phyloP scores from a whole-genome alignment of 1,140 invertebrate species.

The Drosophila leontia region DNA sequence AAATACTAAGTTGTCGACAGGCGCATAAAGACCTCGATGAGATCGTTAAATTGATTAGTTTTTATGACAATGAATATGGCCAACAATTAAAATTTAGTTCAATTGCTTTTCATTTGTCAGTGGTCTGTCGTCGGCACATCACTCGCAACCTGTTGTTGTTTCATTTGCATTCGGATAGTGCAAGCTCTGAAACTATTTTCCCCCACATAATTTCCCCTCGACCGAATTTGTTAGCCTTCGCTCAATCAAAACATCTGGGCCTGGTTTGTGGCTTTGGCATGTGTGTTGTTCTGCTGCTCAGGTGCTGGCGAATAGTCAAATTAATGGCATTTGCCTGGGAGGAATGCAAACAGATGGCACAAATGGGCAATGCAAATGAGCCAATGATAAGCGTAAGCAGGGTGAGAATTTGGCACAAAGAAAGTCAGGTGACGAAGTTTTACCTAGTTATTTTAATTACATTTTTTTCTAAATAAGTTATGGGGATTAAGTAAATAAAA shows the following conservation, averaged over 20 bases:
- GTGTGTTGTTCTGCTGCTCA: slow-evolving; percentile 6
- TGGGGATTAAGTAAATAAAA: too few relatives aligned
- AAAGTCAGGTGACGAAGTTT: slow-evolving; percentile 13
- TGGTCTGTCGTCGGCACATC: slow-evolving; percentile 48
- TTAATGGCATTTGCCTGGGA: slow-evolving; percentile 21
- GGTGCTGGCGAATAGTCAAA: slow-evolving; percentile 24
- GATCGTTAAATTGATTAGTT: slow-evolving; percentile 61
- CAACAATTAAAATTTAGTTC: slow-evolving; percentile 79
- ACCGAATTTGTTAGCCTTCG: slow-evolving; percentile 1
- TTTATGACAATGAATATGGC: slow-evolving; percentile 66
- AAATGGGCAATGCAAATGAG: slow-evolving; percentile 25
- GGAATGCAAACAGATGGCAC: slow-evolving; percentile 27
- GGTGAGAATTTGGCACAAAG: slow-evolving; percentile 9
- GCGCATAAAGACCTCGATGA: slow-evolving; percentile 67
- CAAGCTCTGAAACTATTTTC: slow-evolving; percentile 8
- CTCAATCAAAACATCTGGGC: slow-evolving; percentile 35
- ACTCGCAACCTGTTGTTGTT: slow-evolving; percentile 49
- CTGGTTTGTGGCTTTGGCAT: slow-evolving; percentile 16
- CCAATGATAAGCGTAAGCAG: slow-evolving; percentile 17
- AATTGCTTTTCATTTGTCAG: slow-evolving; percentile 63
- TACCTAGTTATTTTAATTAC: too few relatives aligned
- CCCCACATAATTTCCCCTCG: not conserved
- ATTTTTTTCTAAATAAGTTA: too few relatives aligned
- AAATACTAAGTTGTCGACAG: slow-evolving; percentile 62
- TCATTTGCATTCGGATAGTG: slow-evolving; percentile 23